Percentiles rank a stretch among this genome's conserved stretches.
Evolutionary conservation across 37 sponge, comb jelly and placozoan genomes (phyloP).

Genomic region (Halisarca cf. caerulea): DNA sequence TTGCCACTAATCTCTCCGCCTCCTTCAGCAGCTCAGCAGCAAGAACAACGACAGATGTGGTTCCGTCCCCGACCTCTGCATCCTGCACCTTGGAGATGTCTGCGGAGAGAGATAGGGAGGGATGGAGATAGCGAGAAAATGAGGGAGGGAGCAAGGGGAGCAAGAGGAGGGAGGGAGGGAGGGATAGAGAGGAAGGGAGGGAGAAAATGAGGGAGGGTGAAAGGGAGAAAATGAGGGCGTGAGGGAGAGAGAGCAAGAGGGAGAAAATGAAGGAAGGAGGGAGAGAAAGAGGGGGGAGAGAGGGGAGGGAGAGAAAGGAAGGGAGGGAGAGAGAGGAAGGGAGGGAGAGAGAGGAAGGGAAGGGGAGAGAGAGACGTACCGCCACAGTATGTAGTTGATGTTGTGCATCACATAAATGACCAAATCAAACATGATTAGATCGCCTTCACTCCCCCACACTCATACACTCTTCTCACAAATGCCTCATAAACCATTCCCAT

Average conservation of each 20-base stretch:
- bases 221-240: not conserved
- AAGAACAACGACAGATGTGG: conserved; percentile 96
- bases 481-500: too few relatives aligned
- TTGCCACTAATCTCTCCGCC: conserved; percentile 82
- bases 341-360: not conserved
- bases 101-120: conserved; percentile 1
- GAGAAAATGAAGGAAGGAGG: too few relatives aligned
- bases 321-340: not conserved
- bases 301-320: not conserved
- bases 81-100: conserved; percentile 98
- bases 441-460: too few relatives aligned
- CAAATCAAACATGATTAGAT: too few relatives aligned
- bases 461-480: too few relatives aligned
- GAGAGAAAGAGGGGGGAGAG: not conserved
- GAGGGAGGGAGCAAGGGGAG: not conserved
- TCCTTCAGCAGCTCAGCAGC: conserved; percentile 97
- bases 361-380: too few relatives aligned
- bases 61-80: conserved; percentile 98
- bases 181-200: not conserved
- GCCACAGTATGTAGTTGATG: too few relatives aligned
- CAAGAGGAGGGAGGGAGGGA: not conserved
- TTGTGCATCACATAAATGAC: too few relatives aligned
- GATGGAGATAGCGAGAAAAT: too few relatives aligned
- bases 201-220: not conserved
- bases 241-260: not conserved